Evolutionary conservation across 2,113 vertebrate genomes (phyloP).

Genomic region (Atlantisia rogersi): DNA sequence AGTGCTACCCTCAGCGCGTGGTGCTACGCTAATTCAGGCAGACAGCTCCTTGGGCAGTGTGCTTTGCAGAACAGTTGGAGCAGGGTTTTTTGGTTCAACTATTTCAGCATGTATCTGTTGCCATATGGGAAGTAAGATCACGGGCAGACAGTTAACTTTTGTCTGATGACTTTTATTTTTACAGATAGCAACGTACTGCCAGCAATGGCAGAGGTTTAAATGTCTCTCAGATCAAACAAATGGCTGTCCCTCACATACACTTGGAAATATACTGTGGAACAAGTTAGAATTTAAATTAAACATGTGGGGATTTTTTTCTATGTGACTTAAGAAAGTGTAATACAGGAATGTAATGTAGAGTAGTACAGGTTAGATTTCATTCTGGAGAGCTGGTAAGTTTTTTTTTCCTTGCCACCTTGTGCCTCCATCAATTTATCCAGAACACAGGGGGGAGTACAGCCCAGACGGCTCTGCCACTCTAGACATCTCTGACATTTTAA

Average conservation of each 20-base stretch:
- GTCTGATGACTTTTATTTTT: background rate
- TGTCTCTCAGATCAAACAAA: background rate
- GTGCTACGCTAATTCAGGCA: constrained; percentile 1
- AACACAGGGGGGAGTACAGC: background rate
- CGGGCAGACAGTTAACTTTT: constrained; percentile 19
- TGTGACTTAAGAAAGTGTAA: background rate
- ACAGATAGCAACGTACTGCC: background rate
- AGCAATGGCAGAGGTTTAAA: background rate
- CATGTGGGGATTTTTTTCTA: rapidly evolving
- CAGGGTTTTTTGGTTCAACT: background rate
- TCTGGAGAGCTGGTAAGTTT: background rate
- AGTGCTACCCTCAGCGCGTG: background rate
- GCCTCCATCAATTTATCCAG: background rate
- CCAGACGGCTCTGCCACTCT: background rate
- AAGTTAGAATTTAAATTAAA: background rate
- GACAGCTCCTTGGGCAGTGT: constrained; percentile 34
- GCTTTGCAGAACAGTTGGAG: constrained; percentile 16
- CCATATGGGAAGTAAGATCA: constrained; percentile 23
- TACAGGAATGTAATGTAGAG: background rate
- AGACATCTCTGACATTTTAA: background rate
- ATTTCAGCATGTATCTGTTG: constrained; percentile 16
- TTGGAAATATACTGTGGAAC: background rate
- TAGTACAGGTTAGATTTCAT: background rate
- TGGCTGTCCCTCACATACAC: background rate
- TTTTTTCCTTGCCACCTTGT: background rate